phyloP scores from a whole-genome alignment of 2,797 vertebrate species.

The Typhlichthys subterraneus region DNA sequence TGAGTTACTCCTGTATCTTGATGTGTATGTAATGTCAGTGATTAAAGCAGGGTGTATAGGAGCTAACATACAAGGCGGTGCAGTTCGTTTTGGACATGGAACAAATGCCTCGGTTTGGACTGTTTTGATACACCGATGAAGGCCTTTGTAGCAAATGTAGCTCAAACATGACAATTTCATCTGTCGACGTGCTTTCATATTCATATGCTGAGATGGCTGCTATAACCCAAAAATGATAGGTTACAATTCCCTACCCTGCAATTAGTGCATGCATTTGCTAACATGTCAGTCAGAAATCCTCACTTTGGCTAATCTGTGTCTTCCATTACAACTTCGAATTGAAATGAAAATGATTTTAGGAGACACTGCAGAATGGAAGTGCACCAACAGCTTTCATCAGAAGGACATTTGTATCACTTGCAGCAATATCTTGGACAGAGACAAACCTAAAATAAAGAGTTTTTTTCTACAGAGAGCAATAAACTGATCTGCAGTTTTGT shows the following conservation, averaged over 20 bases:
- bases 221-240: neutral
- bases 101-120: neutral
- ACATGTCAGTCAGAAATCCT: conserved; percentile 20
- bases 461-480: conserved; percentile 25
- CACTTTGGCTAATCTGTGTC: conserved; percentile 5
- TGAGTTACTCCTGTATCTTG: conserved; percentile 31
- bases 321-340: neutral
- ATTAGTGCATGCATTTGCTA: conserved; percentile 32
- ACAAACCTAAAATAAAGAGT: neutral
- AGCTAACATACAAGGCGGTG: no score
- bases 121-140: conserved; percentile 33
- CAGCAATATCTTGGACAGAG: no score
- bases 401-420: no score
- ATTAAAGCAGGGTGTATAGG: conserved; percentile 47
- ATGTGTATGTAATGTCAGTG: conserved; percentile 41
- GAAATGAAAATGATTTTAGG: no score
- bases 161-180: conserved; percentile 15
- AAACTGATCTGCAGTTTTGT: conserved; percentile 16
- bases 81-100: no score
- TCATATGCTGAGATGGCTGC: neutral
- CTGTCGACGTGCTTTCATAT: conserved; percentile 13
- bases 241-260: conserved; percentile 13
- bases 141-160: conserved; percentile 5
- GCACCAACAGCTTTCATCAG: no score
- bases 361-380: no score